Evolutionary conservation across 2,113 vertebrate species (phyloP).

Genomic region (Corythornis madagascariensis): DNA sequence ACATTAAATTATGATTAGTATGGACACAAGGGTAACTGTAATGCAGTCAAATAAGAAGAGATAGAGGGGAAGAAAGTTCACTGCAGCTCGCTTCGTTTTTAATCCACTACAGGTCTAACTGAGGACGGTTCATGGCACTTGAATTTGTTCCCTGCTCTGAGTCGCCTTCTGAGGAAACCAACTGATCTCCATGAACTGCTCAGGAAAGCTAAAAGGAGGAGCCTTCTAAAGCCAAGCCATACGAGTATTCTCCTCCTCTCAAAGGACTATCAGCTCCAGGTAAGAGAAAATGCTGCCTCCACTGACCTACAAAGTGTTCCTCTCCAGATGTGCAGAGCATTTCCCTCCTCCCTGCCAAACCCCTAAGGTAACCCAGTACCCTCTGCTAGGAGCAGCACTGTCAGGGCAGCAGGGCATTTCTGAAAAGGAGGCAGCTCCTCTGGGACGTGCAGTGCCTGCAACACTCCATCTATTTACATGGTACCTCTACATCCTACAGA

Average conservation of each 20-base stretch:
- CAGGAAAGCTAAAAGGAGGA: not conserved
- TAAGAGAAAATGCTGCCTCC: not conserved
- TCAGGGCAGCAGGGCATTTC: not conserved
- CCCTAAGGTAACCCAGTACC: fast-evolving
- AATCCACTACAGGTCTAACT: not conserved
- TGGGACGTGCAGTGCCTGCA: not conserved
- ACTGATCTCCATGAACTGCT: not conserved
- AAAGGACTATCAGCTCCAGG: not conserved
- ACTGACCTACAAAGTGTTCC: not conserved
- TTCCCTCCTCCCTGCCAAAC: not conserved
- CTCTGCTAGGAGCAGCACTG: not conserved
- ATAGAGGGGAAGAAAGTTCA: not conserved
- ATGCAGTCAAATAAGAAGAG: constrained; percentile 66
- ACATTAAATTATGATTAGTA: constrained; percentile 78
- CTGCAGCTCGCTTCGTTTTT: not conserved
- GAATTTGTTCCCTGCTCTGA: not conserved
- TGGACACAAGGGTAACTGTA: constrained; percentile 67
- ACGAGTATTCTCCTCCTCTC: not conserved
- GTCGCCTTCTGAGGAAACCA: not conserved
- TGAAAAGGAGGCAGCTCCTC: not conserved
- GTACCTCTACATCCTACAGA: not conserved
- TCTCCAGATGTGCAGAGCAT: not conserved
- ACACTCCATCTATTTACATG: not conserved
- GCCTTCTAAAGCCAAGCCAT: not conserved
- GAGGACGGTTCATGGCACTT: not conserved